Conservation (phyloP, 2,797 vertebrate genomes). For the Falco columbarius region DNA sequence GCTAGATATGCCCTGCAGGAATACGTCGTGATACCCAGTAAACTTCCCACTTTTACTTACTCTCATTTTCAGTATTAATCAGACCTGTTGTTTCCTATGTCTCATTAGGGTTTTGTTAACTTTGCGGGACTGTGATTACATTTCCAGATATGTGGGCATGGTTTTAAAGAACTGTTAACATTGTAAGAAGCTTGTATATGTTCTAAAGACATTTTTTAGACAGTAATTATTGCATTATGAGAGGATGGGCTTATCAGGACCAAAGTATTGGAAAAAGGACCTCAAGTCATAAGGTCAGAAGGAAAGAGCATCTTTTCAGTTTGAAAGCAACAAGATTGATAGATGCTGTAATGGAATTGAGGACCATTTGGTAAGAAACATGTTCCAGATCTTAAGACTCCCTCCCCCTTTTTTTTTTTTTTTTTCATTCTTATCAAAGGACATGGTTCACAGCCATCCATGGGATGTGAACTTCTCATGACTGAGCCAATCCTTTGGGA, state of each 20-base stretch:
- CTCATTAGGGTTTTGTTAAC: not conserved
- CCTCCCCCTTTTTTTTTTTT: not conserved
- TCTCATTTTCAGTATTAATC: not conserved
- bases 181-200: not conserved
- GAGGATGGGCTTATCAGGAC: not conserved
- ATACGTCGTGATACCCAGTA: not conserved
- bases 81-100: not conserved
- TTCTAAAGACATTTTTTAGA: not conserved
- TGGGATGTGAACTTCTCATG: not conserved
- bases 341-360: not conserved
- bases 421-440: not conserved
- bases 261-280: not conserved
- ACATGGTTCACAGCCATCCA: not conserved
- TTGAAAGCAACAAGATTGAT: not conserved
- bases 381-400: not conserved
- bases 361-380: not conserved
- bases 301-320: not conserved
- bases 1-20: not conserved
- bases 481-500: not conserved
- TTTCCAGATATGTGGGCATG: not conserved
- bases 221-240: not conserved
- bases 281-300: not conserved
- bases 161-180: not conserved
- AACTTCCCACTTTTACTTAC: not conserved
- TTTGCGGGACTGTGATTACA: not conserved